Base-by-base conservation (phyloP, 2,113 vertebrate genomes). In the Coregonus clupeaformis region DNA sequence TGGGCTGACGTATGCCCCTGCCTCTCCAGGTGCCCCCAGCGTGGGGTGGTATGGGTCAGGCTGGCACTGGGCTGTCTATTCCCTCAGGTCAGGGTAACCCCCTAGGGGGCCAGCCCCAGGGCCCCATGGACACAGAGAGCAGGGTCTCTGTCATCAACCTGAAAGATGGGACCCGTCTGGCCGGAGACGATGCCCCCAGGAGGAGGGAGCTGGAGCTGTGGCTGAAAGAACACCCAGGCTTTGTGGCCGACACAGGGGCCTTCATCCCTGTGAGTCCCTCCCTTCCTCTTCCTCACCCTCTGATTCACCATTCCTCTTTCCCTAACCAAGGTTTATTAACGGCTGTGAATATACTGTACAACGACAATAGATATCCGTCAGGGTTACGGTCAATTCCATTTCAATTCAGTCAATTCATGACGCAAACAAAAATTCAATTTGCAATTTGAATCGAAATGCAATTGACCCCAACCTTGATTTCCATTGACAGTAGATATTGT, bases 141-240 rank as follows among this genome's bases (percentile, higher is more conserved):
- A 95, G 95, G 57, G 96, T 99, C 80, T 95, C 98, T 1, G 98
- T 99, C 73, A 99, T 98, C 90, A 97, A 98, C 86, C 91, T 99
- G 5, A 98, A 98, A 91, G 97, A 99, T 68, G 98, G 98, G 74
- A 98, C 97, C 22, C 94, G 98, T 68, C 95, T 99, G 7, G 96
- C 98, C 29, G 98, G 98, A 16, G 98, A 99, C 29, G 98, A 99
- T 77, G 98, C 98, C 24, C 98, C 98, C 7, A 95, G 88, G 85
- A 95, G 94, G 80, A 98, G 94, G 80, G 96, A 99, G 81, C 90
- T 99, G 69, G 97, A 98, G 22, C 95, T 92, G 84, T 99, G 98
- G 98, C 93, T 99, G 42, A 94, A 91, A 80, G 97, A 98, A 68
- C 97, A 99, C 82, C 97, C 98, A 1, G 96, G 96, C 72, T 99